Evolutionary conservation across 2,888 invertebrate species (phyloP).

Genomic region (Drosophila acutilabella): DNA sequence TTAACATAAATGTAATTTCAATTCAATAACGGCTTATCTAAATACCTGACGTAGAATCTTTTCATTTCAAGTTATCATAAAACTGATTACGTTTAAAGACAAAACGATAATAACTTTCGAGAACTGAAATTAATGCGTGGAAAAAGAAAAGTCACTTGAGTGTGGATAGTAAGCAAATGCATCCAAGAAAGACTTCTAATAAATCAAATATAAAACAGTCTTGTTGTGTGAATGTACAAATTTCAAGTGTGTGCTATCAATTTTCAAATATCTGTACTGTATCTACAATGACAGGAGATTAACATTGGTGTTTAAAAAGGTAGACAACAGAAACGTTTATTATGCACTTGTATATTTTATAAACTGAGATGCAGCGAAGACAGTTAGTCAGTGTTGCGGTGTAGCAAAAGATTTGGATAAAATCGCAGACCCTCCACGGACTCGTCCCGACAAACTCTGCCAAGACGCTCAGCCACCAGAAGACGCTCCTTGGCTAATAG

Average conservation of each 20-base stretch:
- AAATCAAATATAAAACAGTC: conserved; percentile 64
- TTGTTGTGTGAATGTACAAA: conserved; percentile 60
- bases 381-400: conserved; percentile 43
- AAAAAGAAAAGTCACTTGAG: conserved; percentile 40
- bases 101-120: conserved; percentile 56
- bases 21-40: conserved; percentile 83
- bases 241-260: conserved; percentile 18
- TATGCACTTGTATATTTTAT: conserved; percentile 10
- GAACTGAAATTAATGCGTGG: conserved; percentile 54
- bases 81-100: conserved; percentile 59
- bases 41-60: conserved; percentile 84
- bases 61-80: conserved; percentile 66
- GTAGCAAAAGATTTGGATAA: conserved; percentile 94
- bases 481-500: conserved; percentile 96
- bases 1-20: conserved; percentile 76
- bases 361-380: conserved; percentile 4
- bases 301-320: conserved; percentile 8
- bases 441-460: conserved; percentile 96
- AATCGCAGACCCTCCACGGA: conserved; percentile 97
- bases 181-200: conserved; percentile 61
- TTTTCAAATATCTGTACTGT: not conserved
- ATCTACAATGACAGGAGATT: conserved; percentile 7
- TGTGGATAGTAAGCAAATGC: conserved; percentile 55
- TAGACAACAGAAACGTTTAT: conserved; percentile 13
- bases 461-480: conserved; percentile 93